Evolutionary conservation across 2,113 vertebrate genomes (phyloP).

Genomic region (Myanophis thanlyinensis): DNA sequence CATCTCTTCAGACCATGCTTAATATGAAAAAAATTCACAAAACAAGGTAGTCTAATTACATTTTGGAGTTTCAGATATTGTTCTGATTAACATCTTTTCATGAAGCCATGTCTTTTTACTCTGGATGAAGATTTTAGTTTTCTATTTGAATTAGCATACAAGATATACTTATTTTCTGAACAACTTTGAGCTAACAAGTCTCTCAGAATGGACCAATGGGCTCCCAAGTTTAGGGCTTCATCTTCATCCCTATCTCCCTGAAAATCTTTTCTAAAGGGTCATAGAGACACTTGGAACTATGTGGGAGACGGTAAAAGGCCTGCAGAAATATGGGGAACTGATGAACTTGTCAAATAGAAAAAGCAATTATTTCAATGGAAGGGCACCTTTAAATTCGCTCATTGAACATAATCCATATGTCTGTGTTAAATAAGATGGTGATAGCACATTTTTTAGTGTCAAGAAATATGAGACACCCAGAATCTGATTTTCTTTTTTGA

Average conservation of each 20-base stretch:
- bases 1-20: not conserved
- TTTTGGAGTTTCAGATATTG: not conserved
- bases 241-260: no score
- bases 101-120: not conserved
- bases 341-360: not conserved
- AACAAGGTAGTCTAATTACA: not conserved
- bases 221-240: not conserved
- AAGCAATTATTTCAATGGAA: not conserved
- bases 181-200: not conserved
- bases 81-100: not conserved
- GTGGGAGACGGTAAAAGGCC: not conserved
- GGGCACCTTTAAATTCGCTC: not conserved
- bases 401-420: not conserved
- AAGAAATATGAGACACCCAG: not conserved
- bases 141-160: not conserved
- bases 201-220: not conserved
- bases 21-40: not conserved
- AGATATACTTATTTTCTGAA: not conserved
- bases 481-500: not conserved
- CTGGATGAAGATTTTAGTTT: not conserved
- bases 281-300: not conserved
- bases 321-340: not conserved
- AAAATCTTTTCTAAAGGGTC: not conserved
- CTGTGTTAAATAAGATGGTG: not conserved
- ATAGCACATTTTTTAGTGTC: not conserved